Percentiles rank a stretch among this genome's conserved stretches.
phyloP scores from a whole-genome alignment of 2,797 vertebrate species.

The Saxicola maurus region DNA sequence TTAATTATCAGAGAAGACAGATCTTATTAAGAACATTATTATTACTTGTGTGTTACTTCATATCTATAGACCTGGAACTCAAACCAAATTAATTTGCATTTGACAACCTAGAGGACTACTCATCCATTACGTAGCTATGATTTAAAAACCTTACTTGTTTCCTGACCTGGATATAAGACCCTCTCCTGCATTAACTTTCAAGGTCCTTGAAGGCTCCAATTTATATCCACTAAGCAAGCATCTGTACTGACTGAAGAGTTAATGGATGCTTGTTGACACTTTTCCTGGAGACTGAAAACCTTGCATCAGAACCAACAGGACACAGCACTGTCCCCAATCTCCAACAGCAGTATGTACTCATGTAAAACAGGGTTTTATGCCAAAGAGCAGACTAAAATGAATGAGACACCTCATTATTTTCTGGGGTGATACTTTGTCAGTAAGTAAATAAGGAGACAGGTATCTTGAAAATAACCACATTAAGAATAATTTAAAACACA shows the following conservation, averaged over 20 bases:
- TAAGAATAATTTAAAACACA: neutral
- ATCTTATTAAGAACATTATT: neutral
- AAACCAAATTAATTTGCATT: neutral
- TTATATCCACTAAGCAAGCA: neutral
- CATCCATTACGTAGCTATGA: neutral
- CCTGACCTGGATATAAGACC: neutral
- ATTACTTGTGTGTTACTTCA: neutral
- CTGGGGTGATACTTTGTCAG: neutral
- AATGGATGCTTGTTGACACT: neutral
- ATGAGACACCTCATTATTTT: neutral
- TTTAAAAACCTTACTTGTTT: neutral
- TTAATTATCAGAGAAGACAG: neutral
- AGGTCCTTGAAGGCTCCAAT: neutral
- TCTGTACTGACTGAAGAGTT: neutral
- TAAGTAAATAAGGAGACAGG: neutral
- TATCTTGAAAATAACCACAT: neutral
- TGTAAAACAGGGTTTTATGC: neutral
- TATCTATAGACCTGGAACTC: neutral
- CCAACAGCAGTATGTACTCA: neutral
- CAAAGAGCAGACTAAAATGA: neutral
- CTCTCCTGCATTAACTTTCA: neutral
- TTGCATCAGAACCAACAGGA: neutral
- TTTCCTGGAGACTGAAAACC: neutral
- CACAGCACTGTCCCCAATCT: neutral
- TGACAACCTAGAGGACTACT: neutral